phyloP scores from a whole-genome alignment of 2,113 vertebrate species.

The Seriola aureovittata region DNA sequence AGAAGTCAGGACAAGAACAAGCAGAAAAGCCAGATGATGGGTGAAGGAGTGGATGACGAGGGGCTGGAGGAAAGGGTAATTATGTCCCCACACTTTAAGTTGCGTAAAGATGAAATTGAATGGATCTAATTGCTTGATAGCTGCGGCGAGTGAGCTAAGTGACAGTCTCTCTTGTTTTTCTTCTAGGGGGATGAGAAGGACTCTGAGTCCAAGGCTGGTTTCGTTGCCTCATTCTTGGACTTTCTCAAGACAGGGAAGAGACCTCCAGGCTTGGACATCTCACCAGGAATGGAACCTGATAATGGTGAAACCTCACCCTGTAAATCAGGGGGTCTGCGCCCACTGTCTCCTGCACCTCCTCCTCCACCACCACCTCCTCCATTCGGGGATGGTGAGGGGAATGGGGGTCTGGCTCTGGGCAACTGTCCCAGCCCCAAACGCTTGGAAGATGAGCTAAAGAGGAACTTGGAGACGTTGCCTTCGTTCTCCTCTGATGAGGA shows the following conservation, averaged over 20 bases:
- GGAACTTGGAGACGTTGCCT: slow-evolving; percentile 93
- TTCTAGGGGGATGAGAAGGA: slow-evolving; percentile 91
- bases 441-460: slow-evolving; percentile 92
- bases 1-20: slow-evolving; percentile 91
- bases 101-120: not conserved
- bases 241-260: slow-evolving; percentile 94
- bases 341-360: slow-evolving; percentile 77
- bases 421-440: slow-evolving; percentile 91
- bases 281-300: slow-evolving; percentile 81
- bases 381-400: slow-evolving; percentile 85
- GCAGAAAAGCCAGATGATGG: slow-evolving; percentile 89
- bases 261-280: slow-evolving; percentile 84
- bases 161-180: not conserved
- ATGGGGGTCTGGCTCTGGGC: slow-evolving; percentile 88
- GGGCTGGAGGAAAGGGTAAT: slow-evolving; percentile 76
- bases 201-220: slow-evolving; percentile 91
- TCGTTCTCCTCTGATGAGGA: slow-evolving; percentile 95
- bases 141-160: not conserved
- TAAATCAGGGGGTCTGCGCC: slow-evolving; percentile 82
- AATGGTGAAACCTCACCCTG: slow-evolving; percentile 80
- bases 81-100: not conserved
- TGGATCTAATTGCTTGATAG: not conserved
- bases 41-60: slow-evolving; percentile 76
- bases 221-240: slow-evolving; percentile 95
- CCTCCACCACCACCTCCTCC: slow-evolving; percentile 73